phyloP scores from a whole-genome alignment of 1,140 invertebrate species.

The Acromyrmex heyeri region DNA sequence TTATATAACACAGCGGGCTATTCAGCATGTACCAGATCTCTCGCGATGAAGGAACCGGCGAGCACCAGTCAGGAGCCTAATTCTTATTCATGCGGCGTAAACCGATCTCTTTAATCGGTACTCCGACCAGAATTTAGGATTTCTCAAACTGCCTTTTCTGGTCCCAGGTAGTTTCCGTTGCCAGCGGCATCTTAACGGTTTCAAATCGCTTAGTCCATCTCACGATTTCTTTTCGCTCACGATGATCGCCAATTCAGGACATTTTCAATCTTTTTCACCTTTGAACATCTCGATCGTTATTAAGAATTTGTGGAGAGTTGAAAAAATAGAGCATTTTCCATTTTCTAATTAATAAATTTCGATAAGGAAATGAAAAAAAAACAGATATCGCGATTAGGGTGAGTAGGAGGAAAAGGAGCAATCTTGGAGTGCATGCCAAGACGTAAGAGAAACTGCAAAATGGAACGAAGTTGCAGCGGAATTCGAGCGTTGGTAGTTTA shows the following conservation, averaged over 20 bases:
- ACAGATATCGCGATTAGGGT: background rate
- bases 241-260: conserved; percentile 27
- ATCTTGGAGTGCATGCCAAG: conserved; percentile 10
- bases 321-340: conserved; percentile 69
- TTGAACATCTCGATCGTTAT: conserved; percentile 17
- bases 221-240: background rate
- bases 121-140: conserved; percentile 75
- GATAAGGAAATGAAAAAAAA: conserved; percentile 29
- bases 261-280: conserved; percentile 51
- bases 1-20: conserved; percentile 51
- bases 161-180: conserved; percentile 47
- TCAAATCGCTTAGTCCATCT: conserved; percentile 41
- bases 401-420: background rate
- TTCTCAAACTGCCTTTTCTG: conserved; percentile 69
- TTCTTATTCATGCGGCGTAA: conserved; percentile 74
- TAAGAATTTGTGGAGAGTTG: conserved; percentile 55
- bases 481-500: conserved; percentile 76
- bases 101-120: conserved; percentile 77
- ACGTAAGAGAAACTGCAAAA: conserved; percentile 62
- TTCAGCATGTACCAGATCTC: conserved; percentile 14
- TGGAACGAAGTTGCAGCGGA: conserved; percentile 71
- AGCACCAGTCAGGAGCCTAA: conserved; percentile 44
- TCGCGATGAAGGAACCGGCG: background rate
- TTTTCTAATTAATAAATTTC: conserved; percentile 68
- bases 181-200: conserved; percentile 56